Conservation (phyloP, 2,113 vertebrate species). For the Piaya cayana region DNA sequence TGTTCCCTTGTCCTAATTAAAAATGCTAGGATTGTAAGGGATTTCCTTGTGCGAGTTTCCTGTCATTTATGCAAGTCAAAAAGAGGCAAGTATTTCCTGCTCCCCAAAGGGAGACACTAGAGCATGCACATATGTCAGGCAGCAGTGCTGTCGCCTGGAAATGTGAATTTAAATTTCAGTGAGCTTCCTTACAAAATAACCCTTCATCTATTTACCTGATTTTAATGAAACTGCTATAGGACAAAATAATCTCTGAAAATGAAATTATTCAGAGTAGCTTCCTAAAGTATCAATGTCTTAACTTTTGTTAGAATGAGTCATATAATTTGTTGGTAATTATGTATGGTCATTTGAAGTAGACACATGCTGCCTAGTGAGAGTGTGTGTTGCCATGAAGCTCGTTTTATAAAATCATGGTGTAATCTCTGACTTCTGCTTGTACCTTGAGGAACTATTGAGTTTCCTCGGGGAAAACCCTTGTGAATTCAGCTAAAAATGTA, state of each 20-base stretch:
- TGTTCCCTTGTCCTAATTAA: neutral
- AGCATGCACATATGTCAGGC: rapidly evolving
- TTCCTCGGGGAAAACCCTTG: neutral
- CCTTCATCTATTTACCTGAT: constrained; percentile 13
- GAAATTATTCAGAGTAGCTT: neutral
- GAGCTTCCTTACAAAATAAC: neutral
- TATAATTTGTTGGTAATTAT: neutral
- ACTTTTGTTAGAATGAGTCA: neutral
- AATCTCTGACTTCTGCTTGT: neutral
- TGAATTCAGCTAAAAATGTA: neutral
- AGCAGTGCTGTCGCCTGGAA: neutral
- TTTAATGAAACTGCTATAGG: neutral
- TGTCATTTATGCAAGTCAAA: constrained; percentile 9
- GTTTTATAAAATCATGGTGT: neutral
- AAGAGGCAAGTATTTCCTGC: neutral
- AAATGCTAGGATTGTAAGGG: neutral
- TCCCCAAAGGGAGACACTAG: neutral
- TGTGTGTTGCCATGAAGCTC: neutral
- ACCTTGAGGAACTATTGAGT: neutral
- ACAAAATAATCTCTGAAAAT: neutral
- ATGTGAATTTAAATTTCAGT: neutral
- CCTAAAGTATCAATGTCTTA: neutral
- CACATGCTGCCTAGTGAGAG: neutral
- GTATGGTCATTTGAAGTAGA: neutral
- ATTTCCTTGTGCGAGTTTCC: constrained; percentile 23